These are phyloP conservation scores for Axinella damicornis DNA, from an alignment of 37 sponge, comb jelly and placozoan species.

Conservation along the genomic window DNA sequence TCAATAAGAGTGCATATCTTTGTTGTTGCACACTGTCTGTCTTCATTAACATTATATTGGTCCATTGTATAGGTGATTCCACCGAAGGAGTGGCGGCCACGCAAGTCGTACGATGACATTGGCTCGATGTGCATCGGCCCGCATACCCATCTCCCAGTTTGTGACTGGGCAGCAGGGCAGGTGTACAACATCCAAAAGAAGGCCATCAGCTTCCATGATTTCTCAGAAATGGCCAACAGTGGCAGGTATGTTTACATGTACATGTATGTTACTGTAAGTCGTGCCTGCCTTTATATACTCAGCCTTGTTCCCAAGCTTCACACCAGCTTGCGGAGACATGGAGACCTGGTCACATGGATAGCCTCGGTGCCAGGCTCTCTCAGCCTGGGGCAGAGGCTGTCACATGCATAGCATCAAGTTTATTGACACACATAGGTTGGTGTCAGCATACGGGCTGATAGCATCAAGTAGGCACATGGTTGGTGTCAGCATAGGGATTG, in stretches of 20 bases:
- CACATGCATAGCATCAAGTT: too few relatives aligned
- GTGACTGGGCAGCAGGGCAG: conserved; percentile 91
- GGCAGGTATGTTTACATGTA: conserved; percentile 50
- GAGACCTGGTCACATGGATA: too few relatives aligned
- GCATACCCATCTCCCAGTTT: conserved; percentile 82
- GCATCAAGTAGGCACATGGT: neutral
- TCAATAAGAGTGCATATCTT: too few relatives aligned
- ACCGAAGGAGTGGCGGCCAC: conserved; percentile 88
- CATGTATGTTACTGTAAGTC: too few relatives aligned
- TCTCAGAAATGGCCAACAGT: conserved; percentile 73
- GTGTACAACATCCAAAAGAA: conserved; percentile 97
- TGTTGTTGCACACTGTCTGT: too few relatives aligned
- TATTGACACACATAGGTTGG: too few relatives aligned
- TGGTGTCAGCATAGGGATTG: neutral
- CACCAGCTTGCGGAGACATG: neutral
- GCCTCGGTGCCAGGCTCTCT: too few relatives aligned
- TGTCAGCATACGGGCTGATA: too few relatives aligned
- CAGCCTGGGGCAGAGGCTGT: too few relatives aligned
- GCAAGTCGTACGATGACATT: conserved; percentile 61
- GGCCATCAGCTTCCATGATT: conserved; percentile 61
- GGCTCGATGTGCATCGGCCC: conserved; percentile 51
- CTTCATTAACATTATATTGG: too few relatives aligned
- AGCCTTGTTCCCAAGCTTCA: too few relatives aligned
- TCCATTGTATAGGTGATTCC: conserved; percentile 76
- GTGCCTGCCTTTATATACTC: too few relatives aligned